Evolutionary conservation across 1,140 invertebrate genomes (phyloP).

Genomic region (Philopotamus ludificatus): DNA sequence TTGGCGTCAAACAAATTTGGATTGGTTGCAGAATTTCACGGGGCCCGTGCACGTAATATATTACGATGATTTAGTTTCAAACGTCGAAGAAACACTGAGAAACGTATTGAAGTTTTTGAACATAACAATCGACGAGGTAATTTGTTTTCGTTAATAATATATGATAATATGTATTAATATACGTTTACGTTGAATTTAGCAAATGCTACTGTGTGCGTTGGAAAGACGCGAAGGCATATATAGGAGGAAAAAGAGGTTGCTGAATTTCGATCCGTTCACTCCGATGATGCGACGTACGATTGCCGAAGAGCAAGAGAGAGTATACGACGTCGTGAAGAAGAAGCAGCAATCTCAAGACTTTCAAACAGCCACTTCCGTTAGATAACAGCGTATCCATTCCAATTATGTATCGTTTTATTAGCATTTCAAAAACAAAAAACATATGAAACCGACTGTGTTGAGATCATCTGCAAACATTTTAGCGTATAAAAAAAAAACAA

Average conservation of each 20-base stretch:
- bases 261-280: slow-evolving; percentile 69
- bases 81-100: slow-evolving; percentile 60
- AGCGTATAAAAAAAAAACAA: too few relatives aligned
- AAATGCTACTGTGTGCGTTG: slow-evolving; percentile 61
- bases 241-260: slow-evolving; percentile 61
- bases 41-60: slow-evolving; percentile 68
- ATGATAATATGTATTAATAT: too few relatives aligned
- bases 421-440: too few relatives aligned
- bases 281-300: slow-evolving; percentile 59
- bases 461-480: too few relatives aligned
- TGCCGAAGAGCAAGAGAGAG: slow-evolving; percentile 50
- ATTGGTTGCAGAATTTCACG: slow-evolving; percentile 69
- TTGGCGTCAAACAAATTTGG: slow-evolving; percentile 67
- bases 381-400: slow-evolving; percentile 31
- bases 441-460: too few relatives aligned
- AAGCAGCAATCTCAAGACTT: slow-evolving; percentile 7
- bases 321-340: slow-evolving; percentile 51
- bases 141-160: slow-evolving; percentile 11
- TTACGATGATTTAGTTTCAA: slow-evolving; percentile 67
- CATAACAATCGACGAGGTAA: slow-evolving; percentile 50
- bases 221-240: slow-evolving; percentile 69
- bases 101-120: slow-evolving; percentile 64
- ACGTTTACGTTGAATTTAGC: slow-evolving; percentile 42
- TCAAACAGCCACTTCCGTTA: slow-evolving; percentile 35
- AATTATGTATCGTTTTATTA: neutral